Percentiles rank a stretch among this genome's conserved stretches.
Conservation (phyloP, 2,113 vertebrate species). For the Microcebus lehilahytsara region DNA sequence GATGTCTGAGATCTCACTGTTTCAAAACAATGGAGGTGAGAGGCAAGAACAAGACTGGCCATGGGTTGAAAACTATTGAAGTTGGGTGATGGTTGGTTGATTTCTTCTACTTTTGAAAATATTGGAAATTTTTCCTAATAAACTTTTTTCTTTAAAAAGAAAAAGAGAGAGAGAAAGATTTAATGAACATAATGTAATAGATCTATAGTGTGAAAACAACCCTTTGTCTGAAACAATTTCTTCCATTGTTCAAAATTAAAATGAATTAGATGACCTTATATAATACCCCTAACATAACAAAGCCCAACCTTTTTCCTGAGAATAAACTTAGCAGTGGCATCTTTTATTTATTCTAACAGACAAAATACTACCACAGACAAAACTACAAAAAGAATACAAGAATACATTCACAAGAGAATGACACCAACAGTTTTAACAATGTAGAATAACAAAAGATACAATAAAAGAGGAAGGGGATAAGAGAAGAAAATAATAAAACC, state of each 20-base stretch:
- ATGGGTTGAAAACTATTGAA: conserved; percentile 29
- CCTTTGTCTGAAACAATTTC: conserved; percentile 34
- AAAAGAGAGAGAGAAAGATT: neutral
- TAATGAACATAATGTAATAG: conserved; percentile 31
- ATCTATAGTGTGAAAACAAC: conserved; percentile 26
- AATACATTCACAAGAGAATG: conserved; percentile 34
- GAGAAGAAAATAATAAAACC: neutral
- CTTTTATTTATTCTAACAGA: conserved; percentile 42
- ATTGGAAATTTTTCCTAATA: conserved; percentile 8
- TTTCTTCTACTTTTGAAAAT: conserved; percentile 40
- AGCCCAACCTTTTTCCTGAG: conserved; percentile 37
- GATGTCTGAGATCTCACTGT: conserved; percentile 13
- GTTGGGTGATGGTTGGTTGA: neutral
- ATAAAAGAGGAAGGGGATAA: neutral
- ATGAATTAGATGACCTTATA: conserved; percentile 45
- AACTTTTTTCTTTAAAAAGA: neutral
- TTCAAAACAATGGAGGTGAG: conserved; percentile 12
- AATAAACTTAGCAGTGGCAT: conserved; percentile 41
- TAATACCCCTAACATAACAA: conserved; percentile 32
- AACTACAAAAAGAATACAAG: conserved; percentile 5
- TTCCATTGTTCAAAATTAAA: conserved; percentile 36
- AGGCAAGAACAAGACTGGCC: conserved; percentile 8
- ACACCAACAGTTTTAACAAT: conserved; percentile 29
- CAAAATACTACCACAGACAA: conserved; percentile 40
- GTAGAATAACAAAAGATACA: conserved; percentile 1